Evolutionary conservation across 1,140 invertebrate species (phyloP), one percentile per base, ranked within the genome.

Genomic region (Drosophila biarmipes): DNA sequence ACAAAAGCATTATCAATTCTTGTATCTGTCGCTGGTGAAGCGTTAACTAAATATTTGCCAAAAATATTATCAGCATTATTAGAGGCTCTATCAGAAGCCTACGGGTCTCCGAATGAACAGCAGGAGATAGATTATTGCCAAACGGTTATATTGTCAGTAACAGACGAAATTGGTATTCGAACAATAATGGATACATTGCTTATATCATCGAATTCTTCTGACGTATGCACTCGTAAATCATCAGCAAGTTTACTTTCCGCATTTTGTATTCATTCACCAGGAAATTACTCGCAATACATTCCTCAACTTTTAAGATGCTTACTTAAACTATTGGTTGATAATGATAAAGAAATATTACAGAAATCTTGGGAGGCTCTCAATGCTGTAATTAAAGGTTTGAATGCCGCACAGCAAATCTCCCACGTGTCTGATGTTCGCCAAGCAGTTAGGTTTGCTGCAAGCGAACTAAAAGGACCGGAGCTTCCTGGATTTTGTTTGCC

Each of bases 401-500:
- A 96, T 92, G 93, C 96, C 4, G 94, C 96, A 71, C 95, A 97
- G 75, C 96, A 97, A 93, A 95, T 97, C 4, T 93, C 94, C 14
- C 96, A 98, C 85, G 96, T 99, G 17, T 93, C 94, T 8, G 98
- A 98, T 92, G 95, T 99, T 46, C 94, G 98, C 46, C 97, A 98
- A 93, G 97, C 98, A 29, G 95, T 99, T 11, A 94, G 97, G 42
- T 98, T 96, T 93, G 98, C 97, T 38, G 94, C 96, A 5, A 96
- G 96, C 42, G 98, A 99, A 92, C 93, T 98, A 31, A 97, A 97
- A 90, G 95, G 95, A 1, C 94, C 95, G 46, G 94, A 89, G 51
- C 92, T 99, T 54, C 98, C 98, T 48, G 98, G 98, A n/a, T 98
- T 99, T 91, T 99, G 97, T 92, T 92, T 99, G 69, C 96, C 97